These are phyloP conservation scores for Eledone cirrhosa DNA, from an alignment of 2,888 invertebrate species.

Conservation along the genomic window DNA sequence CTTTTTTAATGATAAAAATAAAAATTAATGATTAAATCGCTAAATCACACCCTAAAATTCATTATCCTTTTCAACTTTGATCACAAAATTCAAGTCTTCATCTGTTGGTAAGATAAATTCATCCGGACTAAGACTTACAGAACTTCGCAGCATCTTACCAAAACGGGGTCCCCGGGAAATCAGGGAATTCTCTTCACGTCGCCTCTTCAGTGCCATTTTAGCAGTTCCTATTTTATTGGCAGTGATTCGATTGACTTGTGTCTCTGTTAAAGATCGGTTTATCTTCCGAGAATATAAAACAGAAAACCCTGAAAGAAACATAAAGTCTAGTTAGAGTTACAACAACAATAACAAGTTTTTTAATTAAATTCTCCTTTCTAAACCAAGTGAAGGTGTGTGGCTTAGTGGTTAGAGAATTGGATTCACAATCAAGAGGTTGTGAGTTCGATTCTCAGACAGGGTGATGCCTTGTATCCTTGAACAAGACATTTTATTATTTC, in stretches of 20 bases:
- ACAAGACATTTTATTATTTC: too few species aligned
- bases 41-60: too few species aligned
- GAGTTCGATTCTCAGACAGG: too few species aligned
- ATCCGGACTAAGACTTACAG: not conserved
- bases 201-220: conserved; percentile 15
- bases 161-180: not conserved
- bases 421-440: too few species aligned
- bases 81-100: conserved; percentile 2
- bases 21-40: too few species aligned
- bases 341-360: too few species aligned
- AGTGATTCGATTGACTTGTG: conserved; percentile 13
- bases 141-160: not conserved
- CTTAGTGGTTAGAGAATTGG: too few species aligned
- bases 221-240: conserved; percentile 15
- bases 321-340: too few species aligned
- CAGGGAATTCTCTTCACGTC: not conserved
- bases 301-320: not conserved
- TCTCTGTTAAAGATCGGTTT: conserved; percentile 19
- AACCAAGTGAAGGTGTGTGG: too few species aligned
- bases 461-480: too few species aligned
- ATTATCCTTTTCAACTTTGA: conserved; percentile 19
- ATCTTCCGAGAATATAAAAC: not conserved
- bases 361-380: too few species aligned
- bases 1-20: too few species aligned
- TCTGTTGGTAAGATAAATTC: not conserved